Conservation (phyloP, 2,888 invertebrate genomes). For the Quadroppia sp. region DNA sequence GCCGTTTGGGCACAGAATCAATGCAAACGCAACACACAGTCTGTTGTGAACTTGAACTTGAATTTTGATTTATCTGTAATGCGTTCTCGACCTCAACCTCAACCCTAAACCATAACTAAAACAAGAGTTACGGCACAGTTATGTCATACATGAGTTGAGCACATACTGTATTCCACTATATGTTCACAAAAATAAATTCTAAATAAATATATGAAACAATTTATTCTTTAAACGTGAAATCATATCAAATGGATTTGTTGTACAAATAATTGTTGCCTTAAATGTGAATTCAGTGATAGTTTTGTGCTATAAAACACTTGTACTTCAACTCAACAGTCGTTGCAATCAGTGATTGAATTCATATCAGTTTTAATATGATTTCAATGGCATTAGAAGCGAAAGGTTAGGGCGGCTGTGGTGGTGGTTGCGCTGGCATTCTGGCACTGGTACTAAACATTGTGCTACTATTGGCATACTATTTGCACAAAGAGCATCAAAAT, state of each 20-base stretch:
- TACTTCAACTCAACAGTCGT: background rate
- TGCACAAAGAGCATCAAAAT: background rate
- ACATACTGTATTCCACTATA: background rate
- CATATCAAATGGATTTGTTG: background rate
- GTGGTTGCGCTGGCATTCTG: background rate
- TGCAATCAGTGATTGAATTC: background rate
- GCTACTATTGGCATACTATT: background rate
- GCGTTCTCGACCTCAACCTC: slow-evolving; percentile 14
- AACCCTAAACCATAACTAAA: background rate
- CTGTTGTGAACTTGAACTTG: background rate
- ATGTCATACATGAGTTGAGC: background rate
- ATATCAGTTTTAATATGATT: background rate
- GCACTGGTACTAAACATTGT: background rate
- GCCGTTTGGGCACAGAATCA: too few species aligned
- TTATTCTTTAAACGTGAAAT: background rate
- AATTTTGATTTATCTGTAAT: background rate
- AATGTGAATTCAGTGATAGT: background rate
- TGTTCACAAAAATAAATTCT: background rate
- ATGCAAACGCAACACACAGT: too few species aligned
- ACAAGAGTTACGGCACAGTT: background rate
- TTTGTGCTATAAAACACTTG: background rate
- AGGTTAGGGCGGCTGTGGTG: background rate
- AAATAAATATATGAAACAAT: too few species aligned
- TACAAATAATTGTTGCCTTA: background rate
- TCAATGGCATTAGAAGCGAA: too few species aligned